Conservation (phyloP, 2,888 invertebrate species). For the Octonoba sinensis region DNA sequence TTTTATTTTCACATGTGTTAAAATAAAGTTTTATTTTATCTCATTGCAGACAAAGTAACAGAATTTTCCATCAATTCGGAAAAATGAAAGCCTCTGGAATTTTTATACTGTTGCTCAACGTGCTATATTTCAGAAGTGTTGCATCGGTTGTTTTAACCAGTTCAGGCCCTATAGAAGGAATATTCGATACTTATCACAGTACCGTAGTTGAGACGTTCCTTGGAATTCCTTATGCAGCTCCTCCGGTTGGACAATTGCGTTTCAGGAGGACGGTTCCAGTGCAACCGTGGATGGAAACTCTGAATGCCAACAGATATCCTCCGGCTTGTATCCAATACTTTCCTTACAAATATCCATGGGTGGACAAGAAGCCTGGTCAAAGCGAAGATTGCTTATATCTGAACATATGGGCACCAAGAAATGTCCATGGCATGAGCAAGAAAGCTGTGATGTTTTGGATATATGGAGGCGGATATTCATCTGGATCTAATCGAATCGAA, state of each 20-base stretch:
- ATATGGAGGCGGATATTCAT: conserved; percentile 37
- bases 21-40: no score
- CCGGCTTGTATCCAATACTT: conserved; percentile 37
- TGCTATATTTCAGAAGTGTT: no score
- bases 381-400: conserved; percentile 60
- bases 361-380: neutral
- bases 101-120: no score
- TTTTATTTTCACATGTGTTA: no score
- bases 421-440: neutral
- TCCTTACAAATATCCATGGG: conserved; percentile 4
- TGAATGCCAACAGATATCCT: neutral
- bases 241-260: conserved; percentile 26
- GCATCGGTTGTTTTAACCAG: no score
- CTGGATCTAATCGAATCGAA: conserved; percentile 9
- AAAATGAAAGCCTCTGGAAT: no score
- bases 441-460: conserved; percentile 52
- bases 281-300: neutral
- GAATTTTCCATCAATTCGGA: no score
- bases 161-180: neutral
- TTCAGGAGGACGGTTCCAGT: conserved; percentile 21
- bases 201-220: neutral
- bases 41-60: no score
- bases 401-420: conserved; percentile 43
- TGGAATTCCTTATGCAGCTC: conserved; percentile 33
- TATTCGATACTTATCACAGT: neutral